Conservation (phyloP, 1,140 invertebrate genomes). For the Centruroides sculpturatus region DNA sequence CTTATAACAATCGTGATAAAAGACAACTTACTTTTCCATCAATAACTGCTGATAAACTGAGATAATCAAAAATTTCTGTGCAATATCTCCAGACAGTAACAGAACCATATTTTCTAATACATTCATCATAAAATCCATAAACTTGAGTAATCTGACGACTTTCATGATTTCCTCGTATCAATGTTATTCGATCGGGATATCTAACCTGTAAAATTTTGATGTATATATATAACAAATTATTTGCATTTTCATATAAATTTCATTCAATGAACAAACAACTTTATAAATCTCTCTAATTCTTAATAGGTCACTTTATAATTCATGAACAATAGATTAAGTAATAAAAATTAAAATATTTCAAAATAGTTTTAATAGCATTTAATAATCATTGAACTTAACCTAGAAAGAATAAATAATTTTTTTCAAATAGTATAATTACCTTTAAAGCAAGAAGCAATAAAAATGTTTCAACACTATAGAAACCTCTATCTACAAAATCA, state of each 20-base stretch:
- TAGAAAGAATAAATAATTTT: no score
- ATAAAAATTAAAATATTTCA: no score
- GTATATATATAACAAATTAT: no score
- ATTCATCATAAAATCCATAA: slow-evolving; percentile 99
- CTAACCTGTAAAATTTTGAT: slow-evolving; percentile 49
- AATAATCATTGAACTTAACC: no score
- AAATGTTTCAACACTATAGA: slow-evolving; percentile 99
- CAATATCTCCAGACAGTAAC: slow-evolving; percentile 98
- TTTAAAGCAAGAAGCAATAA: slow-evolving; percentile 90
- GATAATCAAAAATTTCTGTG: slow-evolving; percentile 99
- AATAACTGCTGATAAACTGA: slow-evolving; percentile 95
- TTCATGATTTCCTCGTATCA: slow-evolving; percentile 93
- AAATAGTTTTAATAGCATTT: no score
- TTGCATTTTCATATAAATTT: no score
- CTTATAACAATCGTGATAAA: no score
- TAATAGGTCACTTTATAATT: no score
- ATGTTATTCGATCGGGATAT: slow-evolving; percentile 96
- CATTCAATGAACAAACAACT: no score
- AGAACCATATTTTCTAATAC: slow-evolving; percentile 95
- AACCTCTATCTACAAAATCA: slow-evolving; percentile 98
- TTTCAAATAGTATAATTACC: slow-evolving; percentile 38
- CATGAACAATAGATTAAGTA: no score
- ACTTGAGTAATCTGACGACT: slow-evolving; percentile 98
- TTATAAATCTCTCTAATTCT: no score
- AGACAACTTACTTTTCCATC: slow-evolving; percentile 60